A percentile compares a stretch with the other conserved stretches of the same genome.
Conservation (phyloP, 1,140 invertebrate species). For the Gryon sp. region DNA sequence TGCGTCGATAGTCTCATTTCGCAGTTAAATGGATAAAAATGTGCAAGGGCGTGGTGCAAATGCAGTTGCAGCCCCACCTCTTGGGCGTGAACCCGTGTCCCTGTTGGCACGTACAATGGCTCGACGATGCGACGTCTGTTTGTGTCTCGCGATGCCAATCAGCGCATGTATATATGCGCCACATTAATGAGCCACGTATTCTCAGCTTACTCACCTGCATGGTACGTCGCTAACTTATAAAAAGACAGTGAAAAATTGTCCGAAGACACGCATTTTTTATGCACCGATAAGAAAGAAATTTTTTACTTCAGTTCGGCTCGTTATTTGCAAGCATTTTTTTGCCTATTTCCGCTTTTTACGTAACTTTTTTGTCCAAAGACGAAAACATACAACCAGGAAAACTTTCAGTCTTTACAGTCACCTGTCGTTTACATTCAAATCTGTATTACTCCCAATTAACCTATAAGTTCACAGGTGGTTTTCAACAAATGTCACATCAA, state of each 20-base stretch:
- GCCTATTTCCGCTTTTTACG: constrained; percentile 40
- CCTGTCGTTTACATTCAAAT: constrained; percentile 63
- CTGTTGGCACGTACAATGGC: constrained; percentile 65
- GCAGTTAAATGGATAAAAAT: constrained; percentile 63
- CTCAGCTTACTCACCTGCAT: constrained; percentile 67
- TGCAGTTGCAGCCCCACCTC: constrained; percentile 65
- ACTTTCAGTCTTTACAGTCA: constrained; percentile 39
- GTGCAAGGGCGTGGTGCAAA: constrained; percentile 66
- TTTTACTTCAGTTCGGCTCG: constrained; percentile 37
- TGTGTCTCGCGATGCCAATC: constrained; percentile 65
- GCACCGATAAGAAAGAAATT: constrained; percentile 32
- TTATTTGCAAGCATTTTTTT: constrained; percentile 42
- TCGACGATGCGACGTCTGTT: constrained; percentile 62
- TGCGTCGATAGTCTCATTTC: constrained; percentile 52
- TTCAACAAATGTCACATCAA: constrained; percentile 24
- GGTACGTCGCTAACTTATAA: constrained; percentile 30
- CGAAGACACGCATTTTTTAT: constrained; percentile 57
- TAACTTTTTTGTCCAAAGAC: constrained; percentile 1
- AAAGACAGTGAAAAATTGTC: constrained; percentile 64
- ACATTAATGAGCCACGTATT: constrained; percentile 68
- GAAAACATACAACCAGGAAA: constrained; percentile 47
- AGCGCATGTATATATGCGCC: constrained; percentile 57
- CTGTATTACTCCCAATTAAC: constrained; percentile 61
- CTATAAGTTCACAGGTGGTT: constrained; percentile 58
- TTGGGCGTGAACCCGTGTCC: constrained; percentile 66